A percentile compares a stretch with the other conserved stretches of the same genome.
phyloP scores from a whole-genome alignment of 2,113 vertebrate species.

The Cheilinus undulatus region DNA sequence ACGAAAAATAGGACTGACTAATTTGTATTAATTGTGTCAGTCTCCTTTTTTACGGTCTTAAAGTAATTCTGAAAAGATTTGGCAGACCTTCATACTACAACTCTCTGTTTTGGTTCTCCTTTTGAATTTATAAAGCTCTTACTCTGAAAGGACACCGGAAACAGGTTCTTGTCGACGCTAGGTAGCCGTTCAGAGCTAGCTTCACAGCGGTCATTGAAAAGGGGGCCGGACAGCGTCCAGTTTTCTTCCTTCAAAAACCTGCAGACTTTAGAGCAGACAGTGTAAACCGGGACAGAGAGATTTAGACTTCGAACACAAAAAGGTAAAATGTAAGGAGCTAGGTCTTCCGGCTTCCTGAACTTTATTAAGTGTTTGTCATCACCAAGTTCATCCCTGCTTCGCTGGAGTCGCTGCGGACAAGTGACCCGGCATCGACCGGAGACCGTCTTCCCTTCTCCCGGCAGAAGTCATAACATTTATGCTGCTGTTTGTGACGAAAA shows the following conservation, averaged over 20 bases:
- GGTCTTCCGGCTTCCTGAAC: background rate
- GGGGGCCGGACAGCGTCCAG: conserved; percentile 69
- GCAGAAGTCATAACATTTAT: background rate
- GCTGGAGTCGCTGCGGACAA: conserved; percentile 27
- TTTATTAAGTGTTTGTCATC: conserved; percentile 5
- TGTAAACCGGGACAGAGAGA: conserved; percentile 33
- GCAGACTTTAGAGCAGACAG: conserved; percentile 46
- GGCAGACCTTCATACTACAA: too few species aligned
- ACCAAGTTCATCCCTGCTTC: background rate
- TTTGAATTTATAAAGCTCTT: too few species aligned
- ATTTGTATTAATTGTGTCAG: too few species aligned
- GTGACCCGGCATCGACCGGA: background rate
- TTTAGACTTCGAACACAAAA: background rate
- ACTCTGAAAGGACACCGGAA: conserved; percentile 36
- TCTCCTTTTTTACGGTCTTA: too few species aligned
- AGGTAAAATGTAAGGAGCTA: background rate
- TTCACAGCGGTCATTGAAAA: conserved; percentile 56
- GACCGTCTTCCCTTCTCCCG: background rate
- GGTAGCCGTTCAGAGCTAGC: background rate
- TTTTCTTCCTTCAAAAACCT: conserved; percentile 77
- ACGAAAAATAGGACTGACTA: too few species aligned
- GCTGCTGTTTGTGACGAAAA: background rate
- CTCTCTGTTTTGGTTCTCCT: too few species aligned
- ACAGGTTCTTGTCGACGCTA: background rate
- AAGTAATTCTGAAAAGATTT: too few species aligned